Evolutionary conservation across 2,797 vertebrate species (phyloP).

Genomic region (Mormyrus hasselquistii): DNA sequence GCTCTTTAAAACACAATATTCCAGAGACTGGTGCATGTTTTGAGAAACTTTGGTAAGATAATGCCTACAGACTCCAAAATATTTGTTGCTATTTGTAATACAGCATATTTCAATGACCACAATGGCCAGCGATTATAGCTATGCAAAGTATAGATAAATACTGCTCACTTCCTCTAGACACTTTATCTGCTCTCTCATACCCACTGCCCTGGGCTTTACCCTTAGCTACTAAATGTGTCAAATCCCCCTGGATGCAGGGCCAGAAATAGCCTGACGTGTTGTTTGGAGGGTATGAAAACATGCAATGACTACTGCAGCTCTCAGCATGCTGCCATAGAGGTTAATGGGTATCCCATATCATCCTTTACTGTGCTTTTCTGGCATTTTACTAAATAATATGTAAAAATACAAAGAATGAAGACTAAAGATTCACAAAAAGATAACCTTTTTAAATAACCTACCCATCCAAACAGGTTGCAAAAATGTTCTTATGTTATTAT

Average conservation of each 20-base stretch:
- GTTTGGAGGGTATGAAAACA: constrained; percentile 35
- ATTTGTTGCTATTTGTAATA: constrained; percentile 46
- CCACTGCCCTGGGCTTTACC: constrained; percentile 39
- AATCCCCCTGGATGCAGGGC: constrained; percentile 39
- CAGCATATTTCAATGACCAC: constrained; percentile 46
- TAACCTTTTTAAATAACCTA: neutral
- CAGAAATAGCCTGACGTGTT: constrained; percentile 53
- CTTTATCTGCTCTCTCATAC: constrained; percentile 62
- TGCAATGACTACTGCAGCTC: constrained; percentile 30
- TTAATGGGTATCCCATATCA: constrained; percentile 32
- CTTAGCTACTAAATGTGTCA: constrained; percentile 48
- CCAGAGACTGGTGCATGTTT: constrained; percentile 48
- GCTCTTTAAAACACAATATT: constrained; percentile 56
- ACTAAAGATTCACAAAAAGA: neutral
- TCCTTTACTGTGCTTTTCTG: neutral
- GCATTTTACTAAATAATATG: neutral
- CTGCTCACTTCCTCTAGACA: constrained; percentile 55
- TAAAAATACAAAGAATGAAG: neutral
- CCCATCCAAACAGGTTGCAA: neutral
- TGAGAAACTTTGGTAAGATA: constrained; percentile 40
- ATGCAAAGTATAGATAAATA: constrained; percentile 60
- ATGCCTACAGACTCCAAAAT: constrained; percentile 37
- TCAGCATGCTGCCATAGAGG: constrained; percentile 22
- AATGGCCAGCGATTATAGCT: constrained; percentile 39
- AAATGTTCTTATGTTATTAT: neutral